Evolutionary conservation across 2,113 vertebrate genomes (phyloP).

Genomic region (Tringa solitaria): DNA sequence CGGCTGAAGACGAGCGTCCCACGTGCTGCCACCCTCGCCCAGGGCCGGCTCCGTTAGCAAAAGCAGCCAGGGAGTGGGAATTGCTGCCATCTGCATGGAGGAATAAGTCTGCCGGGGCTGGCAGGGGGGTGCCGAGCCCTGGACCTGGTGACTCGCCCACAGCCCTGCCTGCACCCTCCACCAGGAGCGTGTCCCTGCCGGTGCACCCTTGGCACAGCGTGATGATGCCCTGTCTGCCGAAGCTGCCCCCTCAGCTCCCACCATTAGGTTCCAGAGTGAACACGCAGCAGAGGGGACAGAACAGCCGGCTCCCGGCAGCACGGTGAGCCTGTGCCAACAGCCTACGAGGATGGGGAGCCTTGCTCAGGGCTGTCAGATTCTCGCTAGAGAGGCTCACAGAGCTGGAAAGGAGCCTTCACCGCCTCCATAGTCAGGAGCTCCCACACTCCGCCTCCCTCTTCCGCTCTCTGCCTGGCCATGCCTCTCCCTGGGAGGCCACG

Average conservation of each 20-base stretch:
- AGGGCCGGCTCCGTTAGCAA: neutral
- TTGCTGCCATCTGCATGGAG: neutral
- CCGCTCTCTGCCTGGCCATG: neutral
- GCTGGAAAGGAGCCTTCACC: conserved; percentile 22
- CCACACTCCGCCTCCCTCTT: neutral
- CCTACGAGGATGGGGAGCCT: neutral
- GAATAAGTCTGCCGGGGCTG: neutral
- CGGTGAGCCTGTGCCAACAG: neutral
- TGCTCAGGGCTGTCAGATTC: conserved; percentile 34
- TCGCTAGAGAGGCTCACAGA: neutral
- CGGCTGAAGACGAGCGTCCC: neutral
- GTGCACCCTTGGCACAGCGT: neutral
- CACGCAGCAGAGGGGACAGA: neutral
- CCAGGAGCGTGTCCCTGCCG: neutral
- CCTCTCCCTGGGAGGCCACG: neutral
- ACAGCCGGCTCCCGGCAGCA: neutral
- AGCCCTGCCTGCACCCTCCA: neutral
- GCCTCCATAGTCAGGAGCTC: conserved; percentile 6
- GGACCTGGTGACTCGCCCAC: neutral
- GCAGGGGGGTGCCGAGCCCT: neutral
- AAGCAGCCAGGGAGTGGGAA: neutral
- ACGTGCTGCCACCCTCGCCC: neutral
- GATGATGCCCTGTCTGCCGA: neutral
- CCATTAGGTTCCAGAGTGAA: conserved; percentile 37
- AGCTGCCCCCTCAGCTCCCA: conserved; percentile 5